Conservation (phyloP, 2,888 invertebrate genomes). For the Hermodice carunculata region DNA sequence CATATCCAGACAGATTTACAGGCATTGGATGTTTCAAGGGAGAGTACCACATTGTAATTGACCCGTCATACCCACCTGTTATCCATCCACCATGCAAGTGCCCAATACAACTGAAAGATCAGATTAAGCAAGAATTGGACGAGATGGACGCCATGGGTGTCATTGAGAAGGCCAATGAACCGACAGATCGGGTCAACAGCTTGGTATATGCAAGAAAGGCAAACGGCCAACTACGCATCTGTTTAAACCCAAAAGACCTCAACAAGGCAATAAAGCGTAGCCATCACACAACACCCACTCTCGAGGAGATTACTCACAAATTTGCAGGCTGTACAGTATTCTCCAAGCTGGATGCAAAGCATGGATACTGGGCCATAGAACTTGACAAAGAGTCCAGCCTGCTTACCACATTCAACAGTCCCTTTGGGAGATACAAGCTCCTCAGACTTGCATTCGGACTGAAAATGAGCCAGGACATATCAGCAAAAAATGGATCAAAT, state of each 20-base stretch:
- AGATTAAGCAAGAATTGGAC: no score
- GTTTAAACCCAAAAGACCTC: slow-evolving; percentile 31
- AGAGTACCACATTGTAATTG: no score
- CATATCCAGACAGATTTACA: no score
- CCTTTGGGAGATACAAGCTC: slow-evolving; percentile 28
- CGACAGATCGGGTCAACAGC: slow-evolving; percentile 24
- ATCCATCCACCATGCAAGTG: no score
- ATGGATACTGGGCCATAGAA: slow-evolving; percentile 34
- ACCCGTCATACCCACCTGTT: no score
- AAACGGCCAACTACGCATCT: slow-evolving; percentile 31
- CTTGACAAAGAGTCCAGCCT: slow-evolving; percentile 26
- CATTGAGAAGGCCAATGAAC: no score
- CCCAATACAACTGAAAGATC: no score
- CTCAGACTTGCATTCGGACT: slow-evolving; percentile 27
- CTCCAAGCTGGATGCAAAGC: slow-evolving; percentile 39
- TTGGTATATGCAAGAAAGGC: slow-evolving; percentile 13
- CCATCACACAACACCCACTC: slow-evolving; percentile 30
- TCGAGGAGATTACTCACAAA: slow-evolving; percentile 37
- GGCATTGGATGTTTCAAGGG: no score
- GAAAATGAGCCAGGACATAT: slow-evolving; percentile 24
- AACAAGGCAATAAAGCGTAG: slow-evolving; percentile 31
- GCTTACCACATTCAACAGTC: slow-evolving; percentile 33
- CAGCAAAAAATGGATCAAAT: slow-evolving; percentile 32
- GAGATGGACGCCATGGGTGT: no score
- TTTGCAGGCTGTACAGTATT: slow-evolving; percentile 33